Conservation (phyloP, 1,140 invertebrate species). For the Bombus cullumanus region DNA sequence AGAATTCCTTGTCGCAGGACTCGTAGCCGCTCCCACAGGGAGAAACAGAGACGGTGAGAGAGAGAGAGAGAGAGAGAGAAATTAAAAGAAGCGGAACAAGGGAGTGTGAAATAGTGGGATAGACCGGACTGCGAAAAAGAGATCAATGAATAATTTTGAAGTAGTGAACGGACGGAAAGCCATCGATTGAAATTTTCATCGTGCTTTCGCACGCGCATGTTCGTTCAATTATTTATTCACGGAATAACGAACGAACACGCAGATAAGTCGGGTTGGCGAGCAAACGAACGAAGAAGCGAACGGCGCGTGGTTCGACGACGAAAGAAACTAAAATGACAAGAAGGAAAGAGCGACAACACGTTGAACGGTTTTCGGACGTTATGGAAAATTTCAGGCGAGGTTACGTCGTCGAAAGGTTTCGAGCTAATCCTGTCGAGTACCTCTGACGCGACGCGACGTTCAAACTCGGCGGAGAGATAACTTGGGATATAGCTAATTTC, state of each 20-base stretch:
- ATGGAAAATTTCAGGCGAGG: not conserved
- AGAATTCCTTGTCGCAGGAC: slow-evolving; percentile 15
- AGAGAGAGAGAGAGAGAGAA: not conserved
- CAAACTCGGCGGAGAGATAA: not conserved
- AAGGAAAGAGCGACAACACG: not conserved
- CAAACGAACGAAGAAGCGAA: slow-evolving; percentile 3
- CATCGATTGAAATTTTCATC: slow-evolving; percentile 79
- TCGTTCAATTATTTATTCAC: slow-evolving; percentile 76
- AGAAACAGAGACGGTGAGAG: not conserved
- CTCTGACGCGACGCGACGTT: not conserved
- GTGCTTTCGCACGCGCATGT: slow-evolving; percentile 67
- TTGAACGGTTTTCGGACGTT: slow-evolving; percentile 11
- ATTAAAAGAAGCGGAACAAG: not conserved
- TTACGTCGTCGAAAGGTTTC: not conserved
- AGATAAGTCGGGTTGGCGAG: slow-evolving; percentile 17
- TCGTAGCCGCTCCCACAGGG: not conserved
- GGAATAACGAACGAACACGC: slow-evolving; percentile 59
- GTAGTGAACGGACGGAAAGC: slow-evolving; percentile 70
- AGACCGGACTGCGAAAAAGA: slow-evolving; percentile 15
- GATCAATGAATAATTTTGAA: slow-evolving; percentile 68
- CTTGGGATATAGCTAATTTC: slow-evolving; percentile 2
- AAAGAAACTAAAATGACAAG: not conserved
- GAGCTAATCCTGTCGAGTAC: not conserved
- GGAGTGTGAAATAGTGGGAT: not conserved
- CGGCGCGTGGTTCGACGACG: not conserved